Evolutionary conservation across 2,888 invertebrate genomes (phyloP), one percentile per base, ranked within the genome.

Genomic region (Allacma fusca): DNA sequence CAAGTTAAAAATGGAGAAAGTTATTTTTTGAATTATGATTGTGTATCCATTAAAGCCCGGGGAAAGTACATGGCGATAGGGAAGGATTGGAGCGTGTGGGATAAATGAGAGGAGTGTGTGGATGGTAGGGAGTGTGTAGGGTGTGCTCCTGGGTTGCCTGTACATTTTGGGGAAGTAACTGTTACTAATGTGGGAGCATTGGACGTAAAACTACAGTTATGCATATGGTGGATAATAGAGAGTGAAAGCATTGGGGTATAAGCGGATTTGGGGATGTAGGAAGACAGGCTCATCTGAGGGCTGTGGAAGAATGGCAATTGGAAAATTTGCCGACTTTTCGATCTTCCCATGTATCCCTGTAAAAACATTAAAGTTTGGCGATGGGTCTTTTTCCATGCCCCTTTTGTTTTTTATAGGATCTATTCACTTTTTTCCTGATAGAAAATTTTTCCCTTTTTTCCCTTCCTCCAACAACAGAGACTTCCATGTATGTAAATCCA

Each of bases 291-390:
- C 80, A 78, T 82, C 80, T 81, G 72, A 62, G 62, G 76, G 73
- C 76, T 21, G 24, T 79, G 67, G 72, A 78, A 79, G 79, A 78
- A 78, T 76, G 78, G 79, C 76, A 80, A 81, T 81, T 64, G 24
- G 64, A 74, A 67, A 74, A 64, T 74, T 74, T 74, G 74, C 74
- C 65, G 83, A 83, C 79, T 81, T 81, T 83, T 81, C 83, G 81
- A 80, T 81, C 57, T 80, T 81, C 80, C 80, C 81, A 81, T 81
- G 78, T 81, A 80, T 82, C 64, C 34, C 73, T 73, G 64, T 73
- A 64, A 43, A 73, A 64, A 62, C 64, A 76, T 79, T 79, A 79
- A 79, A 78, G 73, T 80, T 75, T 75, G 78, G 78, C 69, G 74
- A 75, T 71, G 75, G 75, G 71, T 75, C 69, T 78, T 75, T 71